Evolutionary conservation across 2,797 vertebrate genomes (phyloP).

Genomic region (Pipistrellus kuhlii): DNA sequence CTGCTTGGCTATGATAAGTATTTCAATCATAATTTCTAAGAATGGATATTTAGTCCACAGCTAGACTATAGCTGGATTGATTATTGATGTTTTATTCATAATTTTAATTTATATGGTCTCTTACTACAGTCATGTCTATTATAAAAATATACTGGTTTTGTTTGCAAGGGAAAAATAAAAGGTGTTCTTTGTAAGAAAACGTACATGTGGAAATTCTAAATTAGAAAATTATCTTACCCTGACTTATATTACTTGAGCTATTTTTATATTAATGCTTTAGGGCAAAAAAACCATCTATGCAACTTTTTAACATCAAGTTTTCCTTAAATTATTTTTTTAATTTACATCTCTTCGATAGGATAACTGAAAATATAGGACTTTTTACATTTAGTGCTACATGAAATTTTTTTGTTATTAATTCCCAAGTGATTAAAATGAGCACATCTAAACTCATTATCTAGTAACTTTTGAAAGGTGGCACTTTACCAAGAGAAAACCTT

Average conservation of each 20-base stretch:
- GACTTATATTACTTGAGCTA: neutral
- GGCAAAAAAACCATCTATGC: neutral
- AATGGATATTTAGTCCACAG: neutral
- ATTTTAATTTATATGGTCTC: neutral
- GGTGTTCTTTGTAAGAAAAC: neutral
- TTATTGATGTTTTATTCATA: neutral
- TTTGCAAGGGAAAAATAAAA: neutral
- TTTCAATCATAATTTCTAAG: neutral
- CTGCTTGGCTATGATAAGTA: neutral
- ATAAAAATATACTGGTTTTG: neutral
- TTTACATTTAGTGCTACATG: neutral
- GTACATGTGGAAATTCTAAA: neutral
- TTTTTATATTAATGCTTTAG: neutral
- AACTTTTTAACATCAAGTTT: neutral
- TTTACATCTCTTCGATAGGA: neutral
- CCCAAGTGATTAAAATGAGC: neutral
- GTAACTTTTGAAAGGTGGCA: neutral
- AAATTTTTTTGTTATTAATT: neutral
- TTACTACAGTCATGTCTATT: neutral
- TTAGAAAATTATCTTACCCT: neutral
- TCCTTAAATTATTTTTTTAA: neutral
- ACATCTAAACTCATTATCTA: neutral
- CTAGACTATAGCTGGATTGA: neutral
- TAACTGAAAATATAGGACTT: neutral
- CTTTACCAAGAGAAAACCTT: neutral